Evolutionary conservation across 1,140 invertebrate genomes (phyloP).

Genomic region (Orchesella cincta): DNA sequence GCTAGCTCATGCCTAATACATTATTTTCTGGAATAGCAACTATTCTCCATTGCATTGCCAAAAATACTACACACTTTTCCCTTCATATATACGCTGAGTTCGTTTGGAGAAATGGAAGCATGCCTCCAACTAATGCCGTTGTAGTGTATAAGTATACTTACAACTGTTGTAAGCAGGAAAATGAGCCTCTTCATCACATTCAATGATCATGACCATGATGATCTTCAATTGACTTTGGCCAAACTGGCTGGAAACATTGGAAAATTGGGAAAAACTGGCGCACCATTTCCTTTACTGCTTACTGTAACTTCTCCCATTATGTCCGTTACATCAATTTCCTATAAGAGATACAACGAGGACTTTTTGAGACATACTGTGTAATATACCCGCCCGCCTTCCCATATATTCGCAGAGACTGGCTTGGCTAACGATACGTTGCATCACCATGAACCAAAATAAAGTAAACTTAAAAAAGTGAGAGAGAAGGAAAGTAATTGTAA

Average conservation of each 20-base stretch:
- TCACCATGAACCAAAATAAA: background rate
- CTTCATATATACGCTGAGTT: background rate
- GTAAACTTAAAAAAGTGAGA: background rate
- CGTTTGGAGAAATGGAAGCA: background rate
- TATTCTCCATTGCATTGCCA: conserved; percentile 20
- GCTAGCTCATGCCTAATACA: background rate
- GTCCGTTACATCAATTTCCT: conserved; percentile 20
- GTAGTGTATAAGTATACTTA: background rate
- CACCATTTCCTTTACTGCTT: conserved; percentile 5
- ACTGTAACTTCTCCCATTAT: conserved; percentile 7
- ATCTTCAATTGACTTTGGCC: conserved; percentile 24
- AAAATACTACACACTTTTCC: conserved; percentile 21
- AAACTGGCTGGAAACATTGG: conserved; percentile 8
- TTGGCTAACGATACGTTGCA: too few species aligned
- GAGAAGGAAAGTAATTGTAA: conserved; percentile 17
- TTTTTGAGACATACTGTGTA: too few species aligned
- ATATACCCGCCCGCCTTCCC: too few species aligned
- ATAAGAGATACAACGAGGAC: conserved; percentile 18
- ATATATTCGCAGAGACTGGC: too few species aligned
- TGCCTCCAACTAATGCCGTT: background rate
- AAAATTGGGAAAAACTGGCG: conserved; percentile 11
- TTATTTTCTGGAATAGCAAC: background rate
- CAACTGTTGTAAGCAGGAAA: conserved; percentile 1
- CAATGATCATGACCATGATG: conserved; percentile 5
- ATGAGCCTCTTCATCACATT: conserved; percentile 13